Conservation (phyloP, 2,113 vertebrate genomes). For the Nerophis lumbriciformis region DNA sequence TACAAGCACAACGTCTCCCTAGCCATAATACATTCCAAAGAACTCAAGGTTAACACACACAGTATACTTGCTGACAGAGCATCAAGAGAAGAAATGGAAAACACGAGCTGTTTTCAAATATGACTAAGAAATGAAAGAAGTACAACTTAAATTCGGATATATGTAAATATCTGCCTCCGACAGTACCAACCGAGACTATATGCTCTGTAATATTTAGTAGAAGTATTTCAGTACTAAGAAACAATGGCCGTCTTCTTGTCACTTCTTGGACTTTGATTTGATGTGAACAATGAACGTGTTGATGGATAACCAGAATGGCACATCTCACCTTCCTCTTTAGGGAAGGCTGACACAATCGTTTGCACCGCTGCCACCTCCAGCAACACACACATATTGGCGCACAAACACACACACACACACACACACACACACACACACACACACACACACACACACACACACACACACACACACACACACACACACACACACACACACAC, state of each 20-base stretch:
- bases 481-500: slow-evolving; percentile 30
- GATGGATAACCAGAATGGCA: slow-evolving; percentile 80
- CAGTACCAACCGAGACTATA: no score
- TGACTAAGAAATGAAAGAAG: no score
- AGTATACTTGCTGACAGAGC: no score
- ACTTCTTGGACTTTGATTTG: slow-evolving; percentile 36
- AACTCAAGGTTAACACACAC: no score
- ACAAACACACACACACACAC: slow-evolving; percentile 15
- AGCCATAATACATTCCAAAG: no score
- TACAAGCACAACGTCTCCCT: no score
- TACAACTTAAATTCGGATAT: no score
- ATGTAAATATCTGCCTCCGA: no score
- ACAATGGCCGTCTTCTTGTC: slow-evolving; percentile 18
- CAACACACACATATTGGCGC: slow-evolving; percentile 40
- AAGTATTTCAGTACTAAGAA: no score
- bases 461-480: slow-evolving; percentile 23
- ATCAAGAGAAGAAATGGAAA: no score
- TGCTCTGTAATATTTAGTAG: no score
- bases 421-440: slow-evolving; percentile 31
- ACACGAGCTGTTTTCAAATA: no score
- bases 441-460: slow-evolving; percentile 43
- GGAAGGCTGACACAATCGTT: slow-evolving; percentile 75
- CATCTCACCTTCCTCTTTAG: slow-evolving; percentile 71
- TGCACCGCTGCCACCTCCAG: slow-evolving; percentile 74
- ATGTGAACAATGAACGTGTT: slow-evolving; percentile 73